Conservation (phyloP, 2,797 vertebrate genomes). For the Pelobates cultripes region DNA sequence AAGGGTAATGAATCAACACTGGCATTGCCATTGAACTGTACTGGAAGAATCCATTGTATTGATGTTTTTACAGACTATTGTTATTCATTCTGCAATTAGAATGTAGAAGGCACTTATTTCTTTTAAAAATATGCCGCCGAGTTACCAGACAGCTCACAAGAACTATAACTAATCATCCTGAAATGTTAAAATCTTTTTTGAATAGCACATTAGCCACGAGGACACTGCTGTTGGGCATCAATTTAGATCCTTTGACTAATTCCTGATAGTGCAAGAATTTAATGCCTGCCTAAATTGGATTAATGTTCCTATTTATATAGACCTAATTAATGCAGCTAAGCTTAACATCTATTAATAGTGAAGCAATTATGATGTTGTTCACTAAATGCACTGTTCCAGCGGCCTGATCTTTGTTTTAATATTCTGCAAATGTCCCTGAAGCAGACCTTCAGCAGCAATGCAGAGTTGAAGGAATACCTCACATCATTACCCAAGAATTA, state of each 20-base stretch:
- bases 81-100: slow-evolving; percentile 3
- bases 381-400: slow-evolving; percentile 52
- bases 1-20: not conserved
- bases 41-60: not conserved
- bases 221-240: slow-evolving; percentile 2
- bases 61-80: not conserved
- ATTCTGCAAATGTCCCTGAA: slow-evolving; percentile 46
- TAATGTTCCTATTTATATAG: slow-evolving; percentile 55
- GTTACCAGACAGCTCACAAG: not conserved
- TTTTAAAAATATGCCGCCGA: not conserved
- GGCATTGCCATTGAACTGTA: not conserved
- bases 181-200: not conserved
- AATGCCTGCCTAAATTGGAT: slow-evolving; percentile 54
- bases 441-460: slow-evolving; percentile 42
- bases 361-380: slow-evolving; percentile 55
- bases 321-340: slow-evolving; percentile 49
- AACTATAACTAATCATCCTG: not conserved
- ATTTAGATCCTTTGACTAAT: slow-evolving; percentile 34
- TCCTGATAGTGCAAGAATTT: slow-evolving; percentile 41
- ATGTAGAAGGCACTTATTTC: not conserved
- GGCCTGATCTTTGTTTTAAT: slow-evolving; percentile 19
- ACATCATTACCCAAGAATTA: slow-evolving; percentile 49
- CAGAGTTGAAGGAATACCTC: slow-evolving; percentile 36
- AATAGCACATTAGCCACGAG: slow-evolving; percentile 21
- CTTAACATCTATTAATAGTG: slow-evolving; percentile 47